Conservation (phyloP, 2,113 vertebrate species). For the Anser brachyrhynchus region DNA sequence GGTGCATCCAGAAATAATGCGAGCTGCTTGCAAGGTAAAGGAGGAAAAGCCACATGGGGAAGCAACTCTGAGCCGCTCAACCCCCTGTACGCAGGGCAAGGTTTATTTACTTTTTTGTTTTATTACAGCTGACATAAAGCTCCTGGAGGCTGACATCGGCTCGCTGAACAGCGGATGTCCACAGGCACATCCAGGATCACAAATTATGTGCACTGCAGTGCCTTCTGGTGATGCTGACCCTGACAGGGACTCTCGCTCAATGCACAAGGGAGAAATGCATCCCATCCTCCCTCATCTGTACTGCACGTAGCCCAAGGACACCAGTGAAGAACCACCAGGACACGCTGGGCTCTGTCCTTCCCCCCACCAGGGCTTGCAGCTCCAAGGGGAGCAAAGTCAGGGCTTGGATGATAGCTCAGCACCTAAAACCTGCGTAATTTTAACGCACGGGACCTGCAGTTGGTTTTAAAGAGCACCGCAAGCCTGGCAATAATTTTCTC, state of each 20-base stretch:
- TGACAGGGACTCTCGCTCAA: not conserved
- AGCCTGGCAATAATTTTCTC: not conserved
- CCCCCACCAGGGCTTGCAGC: not conserved
- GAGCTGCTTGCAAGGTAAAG: slow-evolving; percentile 29
- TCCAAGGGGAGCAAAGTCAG: not conserved
- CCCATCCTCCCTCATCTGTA: not conserved
- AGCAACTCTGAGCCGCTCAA: not conserved
- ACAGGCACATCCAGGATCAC: not conserved
- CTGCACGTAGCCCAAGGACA: not conserved
- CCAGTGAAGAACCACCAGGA: not conserved
- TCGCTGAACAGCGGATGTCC: not conserved
- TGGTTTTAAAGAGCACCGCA: not conserved
- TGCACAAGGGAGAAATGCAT: not conserved
- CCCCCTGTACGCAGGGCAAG: not conserved
- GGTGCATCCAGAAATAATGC: slow-evolving; percentile 43
- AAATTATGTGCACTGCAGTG: not conserved
- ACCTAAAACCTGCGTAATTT: not conserved
- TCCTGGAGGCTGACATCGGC: not conserved
- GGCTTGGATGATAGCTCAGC: not conserved
- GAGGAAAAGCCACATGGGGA: slow-evolving; percentile 11
- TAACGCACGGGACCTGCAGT: not conserved
- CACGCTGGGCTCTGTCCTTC: fast-evolving
- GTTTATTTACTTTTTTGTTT: not conserved
- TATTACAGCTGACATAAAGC: not conserved
- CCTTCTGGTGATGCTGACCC: not conserved